Evolutionary conservation across 2,113 vertebrate species (phyloP).

Genomic region (Ctenomys sociabilis): DNA sequence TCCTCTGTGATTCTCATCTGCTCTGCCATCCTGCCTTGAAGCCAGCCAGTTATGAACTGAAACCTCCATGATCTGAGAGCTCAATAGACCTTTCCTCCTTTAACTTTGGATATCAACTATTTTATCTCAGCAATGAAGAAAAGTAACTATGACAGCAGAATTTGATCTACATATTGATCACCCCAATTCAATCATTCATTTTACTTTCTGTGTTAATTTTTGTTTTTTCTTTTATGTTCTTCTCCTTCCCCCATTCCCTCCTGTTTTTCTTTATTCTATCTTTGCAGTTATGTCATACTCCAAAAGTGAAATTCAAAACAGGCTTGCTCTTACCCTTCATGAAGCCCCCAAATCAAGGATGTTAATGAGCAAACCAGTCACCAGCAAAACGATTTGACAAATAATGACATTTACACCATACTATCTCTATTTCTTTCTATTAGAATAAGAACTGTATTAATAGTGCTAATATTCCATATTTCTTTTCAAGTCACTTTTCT

Average conservation of each 20-base stretch:
- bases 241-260: not conserved
- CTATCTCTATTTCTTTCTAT: not conserved
- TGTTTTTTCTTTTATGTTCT: not conserved
- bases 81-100: not conserved
- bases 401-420: not conserved
- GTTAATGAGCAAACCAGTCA: not conserved
- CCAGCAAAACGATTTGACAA: not conserved
- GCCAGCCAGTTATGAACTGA: not conserved
- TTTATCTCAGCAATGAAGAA: not conserved
- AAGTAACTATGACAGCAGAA: not conserved
- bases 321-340: fast-evolving
- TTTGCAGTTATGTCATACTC: not conserved
- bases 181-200: not conserved
- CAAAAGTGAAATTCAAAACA: not conserved
- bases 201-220: not conserved
- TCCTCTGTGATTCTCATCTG: not conserved
- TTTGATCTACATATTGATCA: not conserved
- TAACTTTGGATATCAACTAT: not conserved
- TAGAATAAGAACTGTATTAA: not conserved
- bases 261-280: not conserved
- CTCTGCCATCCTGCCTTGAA: not conserved
- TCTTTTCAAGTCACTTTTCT: not conserved
- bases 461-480: not conserved
- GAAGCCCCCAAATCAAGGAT: not conserved
- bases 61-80: not conserved